Evolutionary conservation across 2,888 invertebrate genomes (phyloP), one percentile per base, ranked within the genome.

Genomic region (Agonopterix subpropinquella): DNA sequence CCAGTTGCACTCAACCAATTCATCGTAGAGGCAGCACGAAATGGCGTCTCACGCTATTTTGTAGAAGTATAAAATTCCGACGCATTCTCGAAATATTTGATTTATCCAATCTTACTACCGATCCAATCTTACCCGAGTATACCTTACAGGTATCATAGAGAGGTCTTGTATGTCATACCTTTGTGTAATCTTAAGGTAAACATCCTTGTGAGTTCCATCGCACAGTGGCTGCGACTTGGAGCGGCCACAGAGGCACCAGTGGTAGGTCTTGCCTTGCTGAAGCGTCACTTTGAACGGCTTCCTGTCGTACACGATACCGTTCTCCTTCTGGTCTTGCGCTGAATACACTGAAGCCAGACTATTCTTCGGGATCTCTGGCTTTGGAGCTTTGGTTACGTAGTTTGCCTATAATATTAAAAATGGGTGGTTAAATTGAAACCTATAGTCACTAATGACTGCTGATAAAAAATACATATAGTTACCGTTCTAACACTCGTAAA

Each of bases 181-280:
- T 44, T 92, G 89, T 52, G 90, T 92, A 37, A 96, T 92, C 82
- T 94, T 94, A 2, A 95, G 85, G 59, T 90, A 92, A 13, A 91
- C 84, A 73, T 92, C 92, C 73, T 90, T 96, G 77, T 99, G 98
- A 0, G 95, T 95, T 11, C 96, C 96, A 87, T 99, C 99, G 80
- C 99, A 99, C 43, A 99, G 89, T 0, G 99, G 99, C 89, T 99
- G 98, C 18, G 81, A 91, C 70, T 96, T 95, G 53, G 98, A 98
- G 57, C 93, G 92, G 0, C 99, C 99, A 80, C 99, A 99, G 0
- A 95, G 84, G 75, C 99, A 99, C 98, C 98, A 99, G 35, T 90
- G 80, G 77, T 98, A 98, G 1, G 86, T 90, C 80, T 96, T 96
- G 39, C 93, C 94, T 53, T 90, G 92, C 71, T 94, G 90, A 43